Evolutionary conservation across 37 sponge, comb jelly and placozoan species (phyloP).

Genomic region (Theonella swinhoei): DNA sequence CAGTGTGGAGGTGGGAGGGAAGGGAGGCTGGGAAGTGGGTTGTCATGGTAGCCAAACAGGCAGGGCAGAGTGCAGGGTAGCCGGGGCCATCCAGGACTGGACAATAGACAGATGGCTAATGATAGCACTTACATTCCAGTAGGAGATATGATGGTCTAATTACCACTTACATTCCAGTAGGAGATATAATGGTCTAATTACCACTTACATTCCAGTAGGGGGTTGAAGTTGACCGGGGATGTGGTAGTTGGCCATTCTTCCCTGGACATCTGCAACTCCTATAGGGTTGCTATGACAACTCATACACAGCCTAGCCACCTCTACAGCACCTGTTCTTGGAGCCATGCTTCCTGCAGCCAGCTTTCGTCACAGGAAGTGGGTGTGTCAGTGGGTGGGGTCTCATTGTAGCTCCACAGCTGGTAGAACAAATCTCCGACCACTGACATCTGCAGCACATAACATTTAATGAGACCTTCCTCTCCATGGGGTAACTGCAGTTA

Average conservation of each 20-base stretch:
- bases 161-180: too few relatives aligned
- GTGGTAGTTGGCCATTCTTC: neutral
- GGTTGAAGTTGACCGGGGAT: neutral
- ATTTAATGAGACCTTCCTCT: neutral
- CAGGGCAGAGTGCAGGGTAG: neutral
- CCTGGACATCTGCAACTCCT: neutral
- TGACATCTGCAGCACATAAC: conserved; percentile 12
- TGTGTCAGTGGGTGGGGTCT: neutral
- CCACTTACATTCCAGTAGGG: neutral
- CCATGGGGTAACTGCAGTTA: neutral
- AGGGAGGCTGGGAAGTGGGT: neutral
- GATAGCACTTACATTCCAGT: too few relatives aligned
- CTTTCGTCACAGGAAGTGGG: neutral
- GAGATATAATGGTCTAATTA: too few relatives aligned
- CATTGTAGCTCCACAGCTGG: conserved; percentile 29
- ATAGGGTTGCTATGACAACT: neutral
- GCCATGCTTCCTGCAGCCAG: conserved; percentile 16
- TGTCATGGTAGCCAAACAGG: neutral
- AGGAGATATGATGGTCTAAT: too few relatives aligned
- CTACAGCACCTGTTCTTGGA: conserved; percentile 7
- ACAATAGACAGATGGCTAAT: too few relatives aligned
- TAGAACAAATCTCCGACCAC: conserved; percentile 35
- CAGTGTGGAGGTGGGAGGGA: neutral
- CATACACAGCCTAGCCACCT: neutral
- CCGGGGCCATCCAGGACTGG: too few relatives aligned